Evolutionary conservation across 2,888 invertebrate genomes (phyloP).

Genomic region (Biston betularia): DNA sequence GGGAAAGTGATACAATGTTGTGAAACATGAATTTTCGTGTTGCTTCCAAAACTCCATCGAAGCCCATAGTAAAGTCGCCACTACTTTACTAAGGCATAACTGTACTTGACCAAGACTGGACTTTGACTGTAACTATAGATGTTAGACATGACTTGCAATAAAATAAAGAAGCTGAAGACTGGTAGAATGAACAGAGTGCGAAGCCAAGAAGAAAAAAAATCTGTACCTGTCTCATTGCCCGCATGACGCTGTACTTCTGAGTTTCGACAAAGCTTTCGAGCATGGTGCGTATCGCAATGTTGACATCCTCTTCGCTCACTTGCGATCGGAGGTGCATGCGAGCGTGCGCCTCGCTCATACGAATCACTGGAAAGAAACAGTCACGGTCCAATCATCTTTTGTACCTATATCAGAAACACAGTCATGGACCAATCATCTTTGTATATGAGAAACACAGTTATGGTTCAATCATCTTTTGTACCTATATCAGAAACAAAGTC

Average conservation of each 20-base stretch:
- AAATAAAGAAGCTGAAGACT: too few relatives aligned
- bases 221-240: conserved; percentile 93
- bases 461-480: neutral
- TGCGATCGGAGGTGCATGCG: conserved; percentile 97
- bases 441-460: neutral
- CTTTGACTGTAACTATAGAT: too few relatives aligned
- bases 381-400: neutral
- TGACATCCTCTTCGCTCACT: conserved; percentile 97
- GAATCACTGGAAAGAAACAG: conserved; percentile 88
- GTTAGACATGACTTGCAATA: too few relatives aligned
- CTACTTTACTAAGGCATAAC: too few relatives aligned
- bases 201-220: too few relatives aligned
- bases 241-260: conserved; percentile 99
- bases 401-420: neutral
- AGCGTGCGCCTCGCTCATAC: conserved; percentile 99
- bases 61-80: too few relatives aligned
- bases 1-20: too few relatives aligned
- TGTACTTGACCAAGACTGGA: too few relatives aligned
- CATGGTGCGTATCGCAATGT: conserved; percentile 98
- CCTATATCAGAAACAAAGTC: too few relatives aligned
- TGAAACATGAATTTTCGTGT: too few relatives aligned
- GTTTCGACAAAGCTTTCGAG: conserved; percentile 99
- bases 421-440: neutral
- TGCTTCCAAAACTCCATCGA: too few relatives aligned
- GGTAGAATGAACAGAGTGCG: too few relatives aligned